A percentile compares a stretch with the other conserved stretches of the same genome.
Conservation (phyloP, 92 coral and sea anemone species). For the Siderastrea radians region DNA sequence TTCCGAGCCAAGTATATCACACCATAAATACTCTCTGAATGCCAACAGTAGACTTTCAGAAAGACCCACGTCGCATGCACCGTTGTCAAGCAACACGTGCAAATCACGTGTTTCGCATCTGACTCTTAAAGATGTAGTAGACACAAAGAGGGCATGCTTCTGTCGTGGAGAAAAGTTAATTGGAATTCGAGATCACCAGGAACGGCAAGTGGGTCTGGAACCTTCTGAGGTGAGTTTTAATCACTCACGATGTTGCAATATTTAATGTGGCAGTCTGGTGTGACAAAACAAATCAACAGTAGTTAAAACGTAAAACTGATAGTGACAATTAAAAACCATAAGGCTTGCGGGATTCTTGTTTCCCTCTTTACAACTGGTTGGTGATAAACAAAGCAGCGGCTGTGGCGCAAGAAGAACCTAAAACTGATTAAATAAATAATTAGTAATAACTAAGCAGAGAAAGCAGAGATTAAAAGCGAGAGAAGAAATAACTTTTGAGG, state of each 20-base stretch:
- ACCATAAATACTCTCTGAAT: constrained; percentile 13
- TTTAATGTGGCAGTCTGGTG: too few relatives aligned
- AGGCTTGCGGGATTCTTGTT: too few relatives aligned
- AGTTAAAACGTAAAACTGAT: too few relatives aligned
- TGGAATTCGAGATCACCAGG: neutral
- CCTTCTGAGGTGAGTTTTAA: neutral
- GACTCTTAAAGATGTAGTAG: constrained; percentile 35
- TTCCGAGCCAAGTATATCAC: constrained; percentile 43
- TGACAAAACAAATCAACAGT: neutral
- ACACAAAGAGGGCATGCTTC: constrained; percentile 10
- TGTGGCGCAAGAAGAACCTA: too few relatives aligned
- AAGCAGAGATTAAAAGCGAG: too few relatives aligned
- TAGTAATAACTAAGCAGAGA: too few relatives aligned
- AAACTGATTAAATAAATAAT: too few relatives aligned
- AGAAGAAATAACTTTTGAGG: too few relatives aligned
- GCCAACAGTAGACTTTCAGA: neutral
- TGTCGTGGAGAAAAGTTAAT: constrained; percentile 8
- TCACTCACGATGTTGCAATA: neutral
- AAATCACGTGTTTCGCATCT: constrained; percentile 8
- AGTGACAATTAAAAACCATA: too few relatives aligned
- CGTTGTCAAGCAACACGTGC: neutral
- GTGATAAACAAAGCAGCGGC: too few relatives aligned
- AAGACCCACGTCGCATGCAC: neutral
- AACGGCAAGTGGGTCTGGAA: neutral
- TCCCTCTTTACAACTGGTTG: too few relatives aligned